Percentiles rank a stretch among this genome's conserved stretches.
These are phyloP conservation scores for Bellardia pandia DNA, from an alignment of 2,888 invertebrate species.

Conservation along the genomic window DNA sequence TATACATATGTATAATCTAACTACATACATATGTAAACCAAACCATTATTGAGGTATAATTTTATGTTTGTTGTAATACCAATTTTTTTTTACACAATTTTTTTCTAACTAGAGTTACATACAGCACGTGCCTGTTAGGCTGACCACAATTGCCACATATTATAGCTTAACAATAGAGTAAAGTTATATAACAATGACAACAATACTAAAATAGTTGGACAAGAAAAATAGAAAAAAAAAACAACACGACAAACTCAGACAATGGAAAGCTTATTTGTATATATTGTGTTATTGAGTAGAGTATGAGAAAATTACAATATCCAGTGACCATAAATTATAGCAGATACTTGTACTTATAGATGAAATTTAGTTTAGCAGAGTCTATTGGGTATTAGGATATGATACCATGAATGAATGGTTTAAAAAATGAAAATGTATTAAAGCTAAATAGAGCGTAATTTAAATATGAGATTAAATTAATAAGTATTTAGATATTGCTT, in stretches of 20 bases:
- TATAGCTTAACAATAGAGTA: slow-evolving; percentile 63
- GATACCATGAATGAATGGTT: neutral
- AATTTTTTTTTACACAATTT: slow-evolving; percentile 8
- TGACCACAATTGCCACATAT: slow-evolving; percentile 71
- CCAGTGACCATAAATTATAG: slow-evolving; percentile 49
- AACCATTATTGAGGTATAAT: slow-evolving; percentile 50
- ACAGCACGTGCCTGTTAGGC: slow-evolving; percentile 59
- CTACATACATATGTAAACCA: slow-evolving; percentile 17
- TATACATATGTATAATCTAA: slow-evolving; percentile 12
- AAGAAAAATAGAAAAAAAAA: slow-evolving; percentile 12
- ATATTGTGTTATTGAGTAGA: slow-evolving; percentile 24
- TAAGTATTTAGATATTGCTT: too few species aligned
- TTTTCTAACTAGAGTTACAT: neutral
- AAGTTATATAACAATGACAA: slow-evolving; percentile 43
- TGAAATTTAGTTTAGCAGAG: slow-evolving; percentile 11
- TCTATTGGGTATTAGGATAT: slow-evolving; percentile 23
- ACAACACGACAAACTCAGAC: slow-evolving; percentile 19
- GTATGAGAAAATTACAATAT: slow-evolving; percentile 64
- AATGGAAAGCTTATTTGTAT: slow-evolving; percentile 54
- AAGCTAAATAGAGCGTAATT: neutral
- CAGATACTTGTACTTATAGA: slow-evolving; percentile 34
- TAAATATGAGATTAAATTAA: too few species aligned
- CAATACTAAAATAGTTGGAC: slow-evolving; percentile 19
- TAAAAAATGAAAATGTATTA: neutral
- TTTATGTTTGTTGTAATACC: slow-evolving; percentile 48